phyloP scores from a whole-genome alignment of 2,888 invertebrate species.

The Pecten maximus region DNA sequence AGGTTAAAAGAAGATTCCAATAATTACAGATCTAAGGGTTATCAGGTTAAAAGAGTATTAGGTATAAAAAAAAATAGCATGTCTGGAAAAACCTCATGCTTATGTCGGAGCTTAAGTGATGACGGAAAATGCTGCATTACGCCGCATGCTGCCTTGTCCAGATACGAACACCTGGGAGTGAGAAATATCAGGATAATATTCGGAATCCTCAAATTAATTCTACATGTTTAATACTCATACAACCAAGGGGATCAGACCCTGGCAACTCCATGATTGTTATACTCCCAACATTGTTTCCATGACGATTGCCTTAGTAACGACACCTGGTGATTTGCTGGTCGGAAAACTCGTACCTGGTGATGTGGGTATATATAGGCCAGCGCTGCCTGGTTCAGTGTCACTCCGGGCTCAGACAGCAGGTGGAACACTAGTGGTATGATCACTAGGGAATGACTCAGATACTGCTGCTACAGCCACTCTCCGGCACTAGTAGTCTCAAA shows the following conservation, averaged over 20 bases:
- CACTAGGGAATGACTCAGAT: background rate
- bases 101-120: background rate
- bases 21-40: slow-evolving; percentile 14
- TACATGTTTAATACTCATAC: background rate
- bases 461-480: too few species aligned
- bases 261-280: background rate
- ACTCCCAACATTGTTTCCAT: slow-evolving; percentile 2
- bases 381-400: background rate
- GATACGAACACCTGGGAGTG: background rate
- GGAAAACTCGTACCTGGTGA: background rate
- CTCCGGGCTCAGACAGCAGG: background rate
- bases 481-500: too few species aligned
- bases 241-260: background rate
- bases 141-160: background rate
- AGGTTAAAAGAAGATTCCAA: slow-evolving; percentile 31
- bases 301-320: slow-evolving; percentile 33
- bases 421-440: background rate
- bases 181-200: background rate
- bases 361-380: slow-evolving; percentile 3
- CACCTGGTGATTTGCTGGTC: slow-evolving; percentile 22
- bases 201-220: background rate
- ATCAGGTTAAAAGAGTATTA: slow-evolving; percentile 24
- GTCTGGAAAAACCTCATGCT: background rate
- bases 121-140: slow-evolving; percentile 1
- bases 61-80: background rate